Evolutionary conservation across 1,140 invertebrate species (phyloP).

Genomic region (Doryteuthis pealeii): DNA sequence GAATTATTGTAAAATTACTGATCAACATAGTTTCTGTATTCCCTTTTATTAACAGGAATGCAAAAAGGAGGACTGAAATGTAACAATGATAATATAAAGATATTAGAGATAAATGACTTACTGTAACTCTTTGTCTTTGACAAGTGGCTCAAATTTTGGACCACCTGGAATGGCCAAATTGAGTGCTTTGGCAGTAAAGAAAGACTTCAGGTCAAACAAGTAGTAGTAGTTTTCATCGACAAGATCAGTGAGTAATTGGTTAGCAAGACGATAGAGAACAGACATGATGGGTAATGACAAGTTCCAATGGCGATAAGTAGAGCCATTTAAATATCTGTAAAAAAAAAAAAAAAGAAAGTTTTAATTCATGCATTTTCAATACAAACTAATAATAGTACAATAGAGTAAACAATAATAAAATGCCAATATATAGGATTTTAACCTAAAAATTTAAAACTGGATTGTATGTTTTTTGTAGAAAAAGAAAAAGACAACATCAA

Average conservation of each 20-base stretch:
- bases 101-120: constrained; percentile 59
- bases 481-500: too few relatives aligned
- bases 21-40: too few relatives aligned
- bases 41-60: too few relatives aligned
- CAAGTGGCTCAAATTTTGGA: constrained; percentile 98
- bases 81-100: too few relatives aligned
- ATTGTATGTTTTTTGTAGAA: too few relatives aligned
- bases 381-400: too few relatives aligned
- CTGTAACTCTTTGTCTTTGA: constrained; percentile 95
- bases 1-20: too few relatives aligned
- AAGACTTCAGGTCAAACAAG: constrained; percentile 98
- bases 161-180: constrained; percentile 99
- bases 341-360: constrained; percentile 17
- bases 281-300: constrained; percentile 95
- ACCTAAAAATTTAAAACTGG: too few relatives aligned
- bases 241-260: constrained; percentile 97
- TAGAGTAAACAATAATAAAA: too few relatives aligned
- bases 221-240: constrained; percentile 99
- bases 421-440: too few relatives aligned
- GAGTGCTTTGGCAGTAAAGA: constrained; percentile 98
- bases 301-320: constrained; percentile 96
- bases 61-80: too few relatives aligned
- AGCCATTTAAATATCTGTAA: constrained; percentile 90
- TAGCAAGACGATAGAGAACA: constrained; percentile 93
- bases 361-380: too few relatives aligned